Evolutionary conservation across 2,113 vertebrate species (phyloP).

Genomic region (Felis catus): F.catus_Fca126_mat1.0 CM031416.1:105275501-105276000

Average conservation of each 20-base stretch:
- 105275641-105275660: constrained; percentile 62
- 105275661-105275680: constrained; percentile 63
- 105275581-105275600: constrained; percentile 14
- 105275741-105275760: constrained; percentile 60
- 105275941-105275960: not conserved
- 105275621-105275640: not conserved
- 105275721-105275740: constrained; percentile 72
- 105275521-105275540: not conserved
- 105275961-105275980: not conserved
- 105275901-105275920: constrained; percentile 79
- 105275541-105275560: constrained; percentile 21
- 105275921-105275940: constrained; percentile 26
- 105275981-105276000: not conserved
- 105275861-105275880: constrained; percentile 81
- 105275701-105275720: constrained; percentile 66
- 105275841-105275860: constrained; percentile 66
- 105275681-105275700: constrained; percentile 58
- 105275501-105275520: not conserved
- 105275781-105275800: constrained; percentile 56
- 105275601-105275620: not conserved
- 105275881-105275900: constrained; percentile 70
- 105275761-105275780: not conserved
- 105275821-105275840: constrained; percentile 36
- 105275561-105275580: constrained; percentile 51
- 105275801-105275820: constrained; percentile 66